Conservation (phyloP, 2,113 vertebrate genomes). For the Callaeas wilsoni region DNA sequence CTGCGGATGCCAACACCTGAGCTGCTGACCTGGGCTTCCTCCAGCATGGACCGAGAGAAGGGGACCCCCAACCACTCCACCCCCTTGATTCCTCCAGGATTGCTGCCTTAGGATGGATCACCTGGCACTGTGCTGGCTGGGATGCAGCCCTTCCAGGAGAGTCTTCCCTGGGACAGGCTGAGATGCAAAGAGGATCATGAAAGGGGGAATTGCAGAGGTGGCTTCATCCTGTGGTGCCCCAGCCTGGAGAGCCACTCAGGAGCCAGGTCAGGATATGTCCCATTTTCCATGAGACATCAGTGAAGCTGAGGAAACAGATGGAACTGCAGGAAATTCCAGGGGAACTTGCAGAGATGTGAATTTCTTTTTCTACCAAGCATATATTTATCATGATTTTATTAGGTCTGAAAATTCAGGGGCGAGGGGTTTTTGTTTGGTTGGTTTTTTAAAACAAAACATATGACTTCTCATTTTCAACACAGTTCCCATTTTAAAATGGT, state of each 20-base stretch:
- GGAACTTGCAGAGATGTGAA: background rate
- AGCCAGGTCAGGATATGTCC: background rate
- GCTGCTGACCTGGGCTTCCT: background rate
- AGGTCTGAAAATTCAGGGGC: background rate
- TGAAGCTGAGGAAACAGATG: background rate
- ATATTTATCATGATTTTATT: background rate
- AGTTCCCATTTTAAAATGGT: background rate
- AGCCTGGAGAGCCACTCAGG: background rate
- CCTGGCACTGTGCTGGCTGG: accelerated
- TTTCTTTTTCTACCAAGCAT: background rate
- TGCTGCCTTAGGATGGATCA: background rate
- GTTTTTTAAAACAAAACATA: background rate
- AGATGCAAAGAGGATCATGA: background rate
- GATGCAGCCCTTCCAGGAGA: background rate
- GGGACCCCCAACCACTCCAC: accelerated
- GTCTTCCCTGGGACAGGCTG: background rate
- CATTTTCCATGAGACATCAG: background rate
- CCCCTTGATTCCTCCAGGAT: background rate
- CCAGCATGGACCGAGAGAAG: accelerated
- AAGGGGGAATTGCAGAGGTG: background rate
- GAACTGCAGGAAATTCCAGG: background rate
- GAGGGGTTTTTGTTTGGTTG: accelerated
- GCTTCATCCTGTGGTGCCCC: background rate
- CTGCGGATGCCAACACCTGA: accelerated
- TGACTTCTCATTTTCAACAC: background rate